phyloP scores from a whole-genome alignment of 2,888 invertebrate species.

The Lathronympha strigana region DNA sequence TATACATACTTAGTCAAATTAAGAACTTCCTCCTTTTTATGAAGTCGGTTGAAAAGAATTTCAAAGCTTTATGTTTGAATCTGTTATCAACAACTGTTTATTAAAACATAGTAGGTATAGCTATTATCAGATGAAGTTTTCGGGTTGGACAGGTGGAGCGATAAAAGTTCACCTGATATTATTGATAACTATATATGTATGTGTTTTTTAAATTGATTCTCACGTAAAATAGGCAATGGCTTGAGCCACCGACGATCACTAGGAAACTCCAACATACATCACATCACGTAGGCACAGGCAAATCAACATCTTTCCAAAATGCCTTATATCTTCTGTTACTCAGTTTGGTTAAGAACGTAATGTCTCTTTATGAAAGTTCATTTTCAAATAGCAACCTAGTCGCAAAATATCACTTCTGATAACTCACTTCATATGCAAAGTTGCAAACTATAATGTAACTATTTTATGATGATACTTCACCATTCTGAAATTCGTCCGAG shows the following conservation, averaged over 20 bases:
- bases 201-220: too few relatives aligned
- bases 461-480: neutral
- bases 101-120: too few relatives aligned
- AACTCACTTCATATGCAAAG: slow-evolving; percentile 15
- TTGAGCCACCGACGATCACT: neutral
- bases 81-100: too few relatives aligned
- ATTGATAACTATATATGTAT: too few relatives aligned
- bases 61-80: too few relatives aligned
- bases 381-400: neutral
- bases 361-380: neutral
- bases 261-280: slow-evolving; percentile 6
- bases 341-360: neutral
- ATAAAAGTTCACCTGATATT: too few relatives aligned
- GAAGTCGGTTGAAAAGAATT: too few relatives aligned
- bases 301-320: neutral
- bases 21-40: too few relatives aligned
- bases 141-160: too few relatives aligned
- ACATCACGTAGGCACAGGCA: slow-evolving; percentile 18
- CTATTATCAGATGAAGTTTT: too few relatives aligned
- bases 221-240: too few relatives aligned
- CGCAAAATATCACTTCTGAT: neutral
- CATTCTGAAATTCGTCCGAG: neutral
- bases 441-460: slow-evolving; percentile 12
- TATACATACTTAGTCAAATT: too few relatives aligned
- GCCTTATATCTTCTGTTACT: neutral